Evolutionary conservation across 2,797 vertebrate genomes (phyloP), one percentile per base, ranked within the genome.

Genomic region (Euphonia xanthogaster): DNA sequence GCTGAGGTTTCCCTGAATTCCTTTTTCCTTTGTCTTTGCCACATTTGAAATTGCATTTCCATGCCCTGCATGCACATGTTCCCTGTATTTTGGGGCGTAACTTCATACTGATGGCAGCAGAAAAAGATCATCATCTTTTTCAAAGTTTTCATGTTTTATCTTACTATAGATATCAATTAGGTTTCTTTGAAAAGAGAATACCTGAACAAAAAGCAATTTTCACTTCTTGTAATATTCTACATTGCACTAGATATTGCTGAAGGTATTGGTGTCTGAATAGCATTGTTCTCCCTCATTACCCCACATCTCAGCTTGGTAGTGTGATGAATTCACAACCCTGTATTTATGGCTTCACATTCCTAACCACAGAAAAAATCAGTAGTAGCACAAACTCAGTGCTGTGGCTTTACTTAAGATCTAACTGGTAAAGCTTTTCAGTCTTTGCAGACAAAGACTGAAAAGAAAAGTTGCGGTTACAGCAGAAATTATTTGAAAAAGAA

Each of bases 241-340:
- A 22, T 35, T 33, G n/a, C 25, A 50, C 30, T 82, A 73, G n/a
- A 60, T 76, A 79, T 31, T 73, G 44, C 61, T 86, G 61, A 74
- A 93, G 47, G 73, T 84, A 60, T 53, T 76, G 55, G 25, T 71
- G 18, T 74, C 86, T 94, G 66, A 79, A 91, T 44, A 92, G 33
- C 47, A 75, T 82, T 90, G 45, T 87, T 96, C 72, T 95, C 71
- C 40, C 66, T 84, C 82, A 63, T 96, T 86, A 70, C 63, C 37
- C 27, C 47, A 63, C 57, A 62, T 78, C 60, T 95, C 79, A 82
- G 31, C 66, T 60, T 83, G 62, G 71, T 87, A 77, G 33, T 73
- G 45, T 6, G 0, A 80, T 87, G 83, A 79, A 87, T 54, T 79
- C 58, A 90, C 23, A 82, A 50, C 65, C 47, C 6, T 73, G 6